Base-by-base conservation (phyloP, 2,888 invertebrate genomes). In the Cacoxenus indagator region DNA sequence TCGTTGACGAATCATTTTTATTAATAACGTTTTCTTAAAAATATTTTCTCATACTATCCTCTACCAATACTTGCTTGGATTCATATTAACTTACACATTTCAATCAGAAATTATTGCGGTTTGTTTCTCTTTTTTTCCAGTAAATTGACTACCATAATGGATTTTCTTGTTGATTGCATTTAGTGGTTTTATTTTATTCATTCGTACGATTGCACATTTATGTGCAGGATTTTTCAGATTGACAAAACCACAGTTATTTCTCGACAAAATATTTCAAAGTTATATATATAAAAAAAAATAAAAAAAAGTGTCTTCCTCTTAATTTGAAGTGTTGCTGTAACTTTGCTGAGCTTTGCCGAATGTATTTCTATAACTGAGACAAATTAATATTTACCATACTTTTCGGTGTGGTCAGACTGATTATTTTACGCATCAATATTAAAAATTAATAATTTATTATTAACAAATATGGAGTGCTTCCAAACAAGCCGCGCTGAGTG, bases 131-230 rank as follows among this genome's bases (percentile, higher is more conserved):
- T 62, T 22, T 61, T 48, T 62, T 62, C 61, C 61, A 45, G 61
- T 62, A 62, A 62, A 62, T 62, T 62, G 61, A 62, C 43, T 62
- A 43, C 22, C 45, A 62, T 62, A 62, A 62, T 62, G 61, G 61
- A 62, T 62, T 62, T 62, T 62, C 61, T 43, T 62, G 43, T 62
- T 62, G 61, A 62, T 62, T 62, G 61, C 61, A 62, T 62, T 62
- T 24, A 19, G 43, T 24, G 61, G 61, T 62, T 62, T 43, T n/a
- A 26, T 57, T 59, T 59, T 17, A 19, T 45, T 59, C 31, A 43
- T 43, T 43, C 45, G 51, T 51, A 19, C 51, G 51, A 17, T 48
- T 48, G 48, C 17, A 6, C 9, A 19, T 48, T 48, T 19, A 48
- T 48, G n/a, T 19, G 48, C 22, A 19, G 4, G 51, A 37, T 11